Percentiles rank a stretch among this genome's conserved stretches.
phyloP scores from a whole-genome alignment of 2,113 vertebrate species.

The Paratilapia polleni region DNA sequence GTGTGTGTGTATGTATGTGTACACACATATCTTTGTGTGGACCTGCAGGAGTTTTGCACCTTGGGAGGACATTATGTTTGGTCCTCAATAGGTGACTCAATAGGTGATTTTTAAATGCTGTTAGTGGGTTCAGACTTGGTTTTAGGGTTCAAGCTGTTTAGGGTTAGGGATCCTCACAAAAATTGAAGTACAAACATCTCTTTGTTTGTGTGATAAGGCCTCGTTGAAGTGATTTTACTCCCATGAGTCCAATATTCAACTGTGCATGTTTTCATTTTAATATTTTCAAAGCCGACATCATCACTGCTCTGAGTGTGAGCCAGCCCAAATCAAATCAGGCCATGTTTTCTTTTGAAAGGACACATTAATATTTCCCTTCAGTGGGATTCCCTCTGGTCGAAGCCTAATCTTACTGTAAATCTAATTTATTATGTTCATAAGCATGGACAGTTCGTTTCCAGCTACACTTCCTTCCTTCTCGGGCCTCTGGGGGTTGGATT shows the following conservation, averaged over 20 bases:
- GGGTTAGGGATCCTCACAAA: not conserved
- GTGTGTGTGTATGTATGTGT: not conserved
- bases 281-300: constrained; percentile 5
- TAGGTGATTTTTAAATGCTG: not conserved
- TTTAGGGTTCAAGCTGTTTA: not conserved
- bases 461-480: not conserved
- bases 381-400: not conserved
- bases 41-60: not conserved
- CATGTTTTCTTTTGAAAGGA: constrained; percentile 33
- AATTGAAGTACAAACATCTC: not conserved
- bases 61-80: not conserved
- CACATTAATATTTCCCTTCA: not conserved
- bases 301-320: not conserved
- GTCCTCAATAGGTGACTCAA: not conserved
- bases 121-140: not conserved
- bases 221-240: constrained; percentile 6
- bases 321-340: constrained; percentile 14
- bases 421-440: constrained; percentile 30
- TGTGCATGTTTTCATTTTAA: constrained; percentile 4
- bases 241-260: constrained; percentile 7
- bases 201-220: not conserved
- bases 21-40: not conserved
- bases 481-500: not conserved
- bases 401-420: constrained; percentile 5
- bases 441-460: not conserved